Evolutionary conservation across 2,113 vertebrate species (phyloP).

Genomic region (Phalacrocorax aristotelis): DNA sequence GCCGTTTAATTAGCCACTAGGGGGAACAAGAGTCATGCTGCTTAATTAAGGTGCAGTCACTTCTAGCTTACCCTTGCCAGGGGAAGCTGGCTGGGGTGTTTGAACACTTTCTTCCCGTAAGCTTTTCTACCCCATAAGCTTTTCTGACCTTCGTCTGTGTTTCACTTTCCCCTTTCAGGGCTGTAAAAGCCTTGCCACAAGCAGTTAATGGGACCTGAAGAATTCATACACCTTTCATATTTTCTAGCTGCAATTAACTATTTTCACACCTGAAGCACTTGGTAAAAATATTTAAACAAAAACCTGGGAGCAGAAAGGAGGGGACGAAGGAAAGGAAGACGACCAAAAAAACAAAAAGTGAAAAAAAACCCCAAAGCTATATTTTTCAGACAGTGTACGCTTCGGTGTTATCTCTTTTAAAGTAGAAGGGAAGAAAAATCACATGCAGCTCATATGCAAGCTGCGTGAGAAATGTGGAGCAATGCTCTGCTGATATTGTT

Average conservation of each 20-base stretch:
- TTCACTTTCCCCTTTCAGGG: neutral
- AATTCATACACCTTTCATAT: neutral
- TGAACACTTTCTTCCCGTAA: neutral
- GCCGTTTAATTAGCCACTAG: constrained; percentile 39
- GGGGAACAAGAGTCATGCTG: constrained; percentile 58
- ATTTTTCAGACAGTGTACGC: neutral
- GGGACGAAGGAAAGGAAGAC: neutral
- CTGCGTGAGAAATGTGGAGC: neutral
- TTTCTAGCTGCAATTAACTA: neutral
- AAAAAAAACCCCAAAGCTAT: neutral
- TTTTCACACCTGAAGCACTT: neutral
- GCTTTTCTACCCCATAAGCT: neutral
- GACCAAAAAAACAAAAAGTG: neutral
- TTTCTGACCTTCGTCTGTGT: neutral
- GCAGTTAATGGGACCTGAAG: neutral
- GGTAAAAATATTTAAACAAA: neutral
- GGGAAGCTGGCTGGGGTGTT: neutral
- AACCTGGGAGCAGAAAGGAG: neutral
- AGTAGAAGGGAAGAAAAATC: neutral
- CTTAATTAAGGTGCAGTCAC: constrained; percentile 17
- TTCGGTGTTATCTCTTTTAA: neutral
- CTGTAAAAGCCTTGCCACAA: neutral
- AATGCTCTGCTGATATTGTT: neutral
- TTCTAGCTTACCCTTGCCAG: neutral
- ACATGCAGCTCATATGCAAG: neutral